A percentile compares a stretch with the other conserved stretches of the same genome.
These are phyloP conservation scores for Drosophila ironensis DNA, from an alignment of 1,140 invertebrate species.

Conservation along the genomic window DNA sequence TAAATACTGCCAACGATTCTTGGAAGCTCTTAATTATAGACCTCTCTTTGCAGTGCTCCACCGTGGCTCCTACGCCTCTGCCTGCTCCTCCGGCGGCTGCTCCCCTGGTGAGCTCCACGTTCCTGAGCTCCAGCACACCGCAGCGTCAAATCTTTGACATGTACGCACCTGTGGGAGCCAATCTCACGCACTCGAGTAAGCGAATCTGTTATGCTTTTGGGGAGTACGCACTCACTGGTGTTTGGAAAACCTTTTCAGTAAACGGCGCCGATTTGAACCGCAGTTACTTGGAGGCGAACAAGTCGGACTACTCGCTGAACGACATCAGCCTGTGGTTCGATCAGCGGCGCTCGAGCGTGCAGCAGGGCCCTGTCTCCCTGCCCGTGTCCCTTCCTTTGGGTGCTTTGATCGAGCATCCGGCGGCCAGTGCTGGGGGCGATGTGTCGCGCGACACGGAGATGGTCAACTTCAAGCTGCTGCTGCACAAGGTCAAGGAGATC, in stretches of 20 bases:
- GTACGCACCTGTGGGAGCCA: slow-evolving; percentile 59
- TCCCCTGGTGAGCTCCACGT: slow-evolving; percentile 57
- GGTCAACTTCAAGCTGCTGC: slow-evolving; percentile 69
- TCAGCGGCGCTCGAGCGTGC: slow-evolving; percentile 52
- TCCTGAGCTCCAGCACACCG: slow-evolving; percentile 59
- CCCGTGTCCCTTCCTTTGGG: slow-evolving; percentile 35
- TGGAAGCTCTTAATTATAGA: not conserved
- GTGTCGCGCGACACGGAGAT: slow-evolving; percentile 69
- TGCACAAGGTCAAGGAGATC: slow-evolving; percentile 79
- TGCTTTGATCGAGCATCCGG: slow-evolving; percentile 41
- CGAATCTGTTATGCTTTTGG: not conserved
- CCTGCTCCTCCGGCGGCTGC: not conserved
- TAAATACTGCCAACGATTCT: not conserved
- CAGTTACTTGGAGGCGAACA: slow-evolving; percentile 78
- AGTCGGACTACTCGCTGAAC: slow-evolving; percentile 75
- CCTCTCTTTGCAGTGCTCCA: not conserved
- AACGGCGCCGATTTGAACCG: slow-evolving; percentile 79
- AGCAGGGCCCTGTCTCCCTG: not conserved
- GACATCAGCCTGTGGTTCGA: slow-evolving; percentile 78
- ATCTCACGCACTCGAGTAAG: slow-evolving; percentile 76
- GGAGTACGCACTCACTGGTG: not conserved
- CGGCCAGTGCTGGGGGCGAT: slow-evolving; percentile 15
- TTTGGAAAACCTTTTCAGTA: slow-evolving; percentile 27
- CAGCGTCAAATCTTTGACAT: slow-evolving; percentile 51
- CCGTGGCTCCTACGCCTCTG: not conserved